A percentile compares a stretch with the other conserved stretches of the same genome.
Evolutionary conservation across 1,140 invertebrate genomes (phyloP).

Genomic region (Drosophila erecta): DNA sequence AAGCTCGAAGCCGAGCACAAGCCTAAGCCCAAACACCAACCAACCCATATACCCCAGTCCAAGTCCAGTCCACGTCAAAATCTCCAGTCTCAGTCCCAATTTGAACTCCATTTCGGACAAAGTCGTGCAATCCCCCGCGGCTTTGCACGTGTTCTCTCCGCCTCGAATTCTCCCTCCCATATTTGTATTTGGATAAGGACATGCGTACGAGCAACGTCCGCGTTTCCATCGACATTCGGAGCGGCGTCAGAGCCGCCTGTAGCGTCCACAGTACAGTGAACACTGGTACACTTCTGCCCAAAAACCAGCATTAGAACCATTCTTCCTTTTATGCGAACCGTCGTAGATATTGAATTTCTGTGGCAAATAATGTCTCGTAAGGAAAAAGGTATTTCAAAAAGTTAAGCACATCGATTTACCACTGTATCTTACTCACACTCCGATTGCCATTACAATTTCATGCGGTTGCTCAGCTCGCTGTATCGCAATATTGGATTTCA

Average conservation of each 20-base stretch:
- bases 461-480: constrained; percentile 44
- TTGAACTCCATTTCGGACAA: constrained; percentile 52
- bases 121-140: constrained; percentile 82
- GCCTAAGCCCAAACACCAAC: constrained; percentile 2
- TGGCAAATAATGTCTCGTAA: too few species aligned
- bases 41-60: constrained; percentile 8
- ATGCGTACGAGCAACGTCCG: constrained; percentile 70
- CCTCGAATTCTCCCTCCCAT: constrained; percentile 41
- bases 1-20: neutral
- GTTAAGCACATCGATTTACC: neutral
- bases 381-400: too few species aligned
- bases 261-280: constrained; percentile 17
- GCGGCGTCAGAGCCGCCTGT: constrained; percentile 36
- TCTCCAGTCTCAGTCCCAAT: constrained; percentile 32
- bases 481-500: constrained; percentile 78
- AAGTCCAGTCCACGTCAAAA: constrained; percentile 1
- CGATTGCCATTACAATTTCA: constrained; percentile 58
- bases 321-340: too few species aligned
- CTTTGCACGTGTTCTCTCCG: constrained; percentile 81
- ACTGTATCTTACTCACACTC: constrained; percentile 24
- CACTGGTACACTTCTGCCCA: neutral
- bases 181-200: constrained; percentile 77
- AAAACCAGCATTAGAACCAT: too few species aligned
- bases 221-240: constrained; percentile 43
- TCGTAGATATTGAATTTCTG: too few species aligned